These are phyloP conservation scores for Itoplectis maculator DNA, from an alignment of 2,888 invertebrate genomes.

Conservation along the genomic window DNA sequence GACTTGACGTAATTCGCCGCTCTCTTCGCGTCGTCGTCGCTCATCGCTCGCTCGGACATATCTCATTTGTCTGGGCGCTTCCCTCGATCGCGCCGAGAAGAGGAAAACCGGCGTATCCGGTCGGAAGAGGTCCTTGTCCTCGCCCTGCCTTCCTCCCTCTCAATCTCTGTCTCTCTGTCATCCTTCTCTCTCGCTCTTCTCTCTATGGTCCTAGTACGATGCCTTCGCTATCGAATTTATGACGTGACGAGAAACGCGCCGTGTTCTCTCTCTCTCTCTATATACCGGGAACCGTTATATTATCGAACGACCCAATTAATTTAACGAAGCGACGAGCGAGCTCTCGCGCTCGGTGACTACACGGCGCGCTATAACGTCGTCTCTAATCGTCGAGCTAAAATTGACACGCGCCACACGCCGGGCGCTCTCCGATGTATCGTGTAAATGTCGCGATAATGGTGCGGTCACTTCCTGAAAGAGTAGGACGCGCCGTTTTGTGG, in stretches of 20 bases:
- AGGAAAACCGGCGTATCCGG: slow-evolving; percentile 53
- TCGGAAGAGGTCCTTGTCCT: slow-evolving; percentile 50
- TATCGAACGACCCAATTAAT: slow-evolving; percentile 78
- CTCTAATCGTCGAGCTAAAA: slow-evolving; percentile 45
- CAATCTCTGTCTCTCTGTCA: slow-evolving; percentile 22
- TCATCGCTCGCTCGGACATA: slow-evolving; percentile 62
- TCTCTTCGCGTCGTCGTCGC: slow-evolving; percentile 30
- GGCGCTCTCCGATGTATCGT: background rate
- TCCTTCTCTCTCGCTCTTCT: slow-evolving; percentile 19
- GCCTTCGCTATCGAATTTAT: slow-evolving; percentile 64
- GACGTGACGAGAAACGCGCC: slow-evolving; percentile 50
- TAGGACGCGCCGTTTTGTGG: slow-evolving; percentile 57
- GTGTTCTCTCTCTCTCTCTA: too few species aligned
- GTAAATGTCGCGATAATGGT: slow-evolving; percentile 54
- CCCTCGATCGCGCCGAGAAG: slow-evolving; percentile 48
- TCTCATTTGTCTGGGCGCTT: slow-evolving; percentile 68
- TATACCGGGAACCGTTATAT: slow-evolving; percentile 50
- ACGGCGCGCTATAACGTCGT: slow-evolving; percentile 20
- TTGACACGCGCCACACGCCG: slow-evolving; percentile 46
- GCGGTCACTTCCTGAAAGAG: slow-evolving; percentile 65
- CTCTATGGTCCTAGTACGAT: too few species aligned
- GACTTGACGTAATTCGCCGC: slow-evolving; percentile 20
- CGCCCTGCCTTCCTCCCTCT: slow-evolving; percentile 21
- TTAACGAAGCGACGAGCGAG: slow-evolving; percentile 68
- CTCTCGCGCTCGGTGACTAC: slow-evolving; percentile 15